Percentiles rank a stretch among this genome's conserved stretches.
phyloP scores from a whole-genome alignment of 1,140 invertebrate species.

The Stegodyphus mimosarum region DNA sequence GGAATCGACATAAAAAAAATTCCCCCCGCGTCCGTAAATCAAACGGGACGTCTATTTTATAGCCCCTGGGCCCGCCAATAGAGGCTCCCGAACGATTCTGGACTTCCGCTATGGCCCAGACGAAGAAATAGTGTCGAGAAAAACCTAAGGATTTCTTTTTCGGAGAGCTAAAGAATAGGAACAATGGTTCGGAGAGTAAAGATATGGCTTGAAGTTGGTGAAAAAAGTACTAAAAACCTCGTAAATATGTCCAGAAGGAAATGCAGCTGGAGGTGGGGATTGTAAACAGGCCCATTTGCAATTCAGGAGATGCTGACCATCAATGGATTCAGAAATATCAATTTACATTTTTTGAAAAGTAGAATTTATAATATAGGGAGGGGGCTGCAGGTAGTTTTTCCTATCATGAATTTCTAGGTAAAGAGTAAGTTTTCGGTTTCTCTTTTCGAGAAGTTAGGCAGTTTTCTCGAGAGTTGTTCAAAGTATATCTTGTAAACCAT shows the following conservation, averaged over 20 bases:
- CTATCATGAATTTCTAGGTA: too few relatives aligned
- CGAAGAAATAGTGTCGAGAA: constrained; percentile 37
- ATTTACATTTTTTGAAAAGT: not conserved
- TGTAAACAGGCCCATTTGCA: constrained; percentile 2
- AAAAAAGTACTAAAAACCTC: constrained; percentile 31
- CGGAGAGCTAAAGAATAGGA: constrained; percentile 30
- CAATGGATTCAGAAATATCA: not conserved
- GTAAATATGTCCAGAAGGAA: constrained; percentile 40
- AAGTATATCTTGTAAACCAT: too few relatives aligned
- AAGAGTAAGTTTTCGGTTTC: too few relatives aligned
- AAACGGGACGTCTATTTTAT: constrained; percentile 52
- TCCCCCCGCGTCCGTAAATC: constrained; percentile 42
- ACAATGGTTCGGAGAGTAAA: constrained; percentile 45
- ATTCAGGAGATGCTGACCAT: not conserved
- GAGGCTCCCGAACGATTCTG: constrained; percentile 16
- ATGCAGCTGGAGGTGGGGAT: not conserved
- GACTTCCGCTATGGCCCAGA: constrained; percentile 44
- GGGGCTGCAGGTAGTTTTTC: too few relatives aligned
- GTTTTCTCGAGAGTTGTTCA: too few relatives aligned
- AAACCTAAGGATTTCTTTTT: constrained; percentile 21
- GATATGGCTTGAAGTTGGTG: constrained; percentile 37
- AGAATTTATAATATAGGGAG: not conserved
- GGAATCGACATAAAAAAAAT: constrained; percentile 56
- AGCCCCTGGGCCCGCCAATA: constrained; percentile 47
- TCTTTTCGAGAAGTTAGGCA: too few relatives aligned